Percentiles rank a stretch among this genome's conserved stretches.
Evolutionary conservation across 2,888 invertebrate genomes (phyloP).

Genomic region (Tachina fera): DNA sequence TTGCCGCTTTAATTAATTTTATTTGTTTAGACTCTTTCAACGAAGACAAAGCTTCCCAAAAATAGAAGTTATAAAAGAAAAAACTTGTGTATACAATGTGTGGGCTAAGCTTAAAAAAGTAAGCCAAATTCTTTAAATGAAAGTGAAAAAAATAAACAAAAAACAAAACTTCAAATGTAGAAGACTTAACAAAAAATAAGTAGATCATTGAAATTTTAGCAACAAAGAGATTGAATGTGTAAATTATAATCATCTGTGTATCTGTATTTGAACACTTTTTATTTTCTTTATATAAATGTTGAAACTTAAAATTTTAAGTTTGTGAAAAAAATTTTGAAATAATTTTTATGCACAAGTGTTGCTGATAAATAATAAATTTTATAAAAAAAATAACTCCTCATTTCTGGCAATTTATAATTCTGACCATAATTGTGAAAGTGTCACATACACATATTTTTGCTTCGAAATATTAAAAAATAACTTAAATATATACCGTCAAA

Average conservation of each 20-base stretch:
- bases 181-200: background rate
- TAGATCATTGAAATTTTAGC: background rate
- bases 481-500: too few relatives aligned
- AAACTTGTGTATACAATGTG: background rate
- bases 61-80: background rate
- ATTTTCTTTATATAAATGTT: too few relatives aligned
- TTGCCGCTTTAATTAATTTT: background rate
- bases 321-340: too few relatives aligned
- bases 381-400: too few relatives aligned
- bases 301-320: too few relatives aligned
- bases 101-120: background rate
- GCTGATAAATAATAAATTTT: too few relatives aligned
- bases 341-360: too few relatives aligned
- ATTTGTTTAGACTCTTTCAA: background rate
- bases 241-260: background rate
- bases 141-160: slow-evolving; percentile 8
- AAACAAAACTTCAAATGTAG: background rate
- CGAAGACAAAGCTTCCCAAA: background rate
- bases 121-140: background rate
- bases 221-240: background rate
- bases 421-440: too few relatives aligned
- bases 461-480: too few relatives aligned
- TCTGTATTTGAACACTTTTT: too few relatives aligned
- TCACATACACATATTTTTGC: too few relatives aligned
- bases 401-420: too few relatives aligned